phyloP scores from a whole-genome alignment of 2,113 vertebrate species.

The Daboia siamensis region DNA sequence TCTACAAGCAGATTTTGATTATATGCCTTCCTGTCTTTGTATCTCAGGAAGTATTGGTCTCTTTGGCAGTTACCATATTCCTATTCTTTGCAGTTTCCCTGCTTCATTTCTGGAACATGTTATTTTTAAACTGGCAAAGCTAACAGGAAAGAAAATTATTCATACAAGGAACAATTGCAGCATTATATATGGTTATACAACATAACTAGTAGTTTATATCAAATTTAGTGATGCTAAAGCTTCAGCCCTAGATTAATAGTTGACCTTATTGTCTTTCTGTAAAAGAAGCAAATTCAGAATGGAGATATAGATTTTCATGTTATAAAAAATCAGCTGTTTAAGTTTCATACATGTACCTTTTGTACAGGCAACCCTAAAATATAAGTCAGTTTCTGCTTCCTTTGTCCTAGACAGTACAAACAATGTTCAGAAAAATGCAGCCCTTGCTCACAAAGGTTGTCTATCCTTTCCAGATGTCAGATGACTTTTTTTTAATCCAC shows the following conservation, averaged over 20 bases:
- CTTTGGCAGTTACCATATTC: slow-evolving; percentile 55
- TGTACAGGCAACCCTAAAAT: not conserved
- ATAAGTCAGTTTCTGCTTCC: not conserved
- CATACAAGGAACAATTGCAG: accelerated
- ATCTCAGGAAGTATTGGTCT: slow-evolving; percentile 77
- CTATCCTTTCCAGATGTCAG: not conserved
- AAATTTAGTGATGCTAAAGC: not conserved
- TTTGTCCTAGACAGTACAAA: not conserved
- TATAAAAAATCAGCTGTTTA: not conserved
- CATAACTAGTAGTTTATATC: accelerated
- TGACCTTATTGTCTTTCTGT: not conserved
- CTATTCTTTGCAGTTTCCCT: slow-evolving; percentile 48
- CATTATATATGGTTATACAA: accelerated
- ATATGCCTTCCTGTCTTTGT: slow-evolving; percentile 83
- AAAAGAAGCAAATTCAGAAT: not conserved
- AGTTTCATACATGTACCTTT: not conserved
- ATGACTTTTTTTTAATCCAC: not conserved
- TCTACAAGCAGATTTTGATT: slow-evolving; percentile 70
- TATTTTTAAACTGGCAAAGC: slow-evolving; percentile 51
- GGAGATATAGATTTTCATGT: not conserved
- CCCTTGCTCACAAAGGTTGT: not conserved
- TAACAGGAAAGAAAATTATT: slow-evolving; percentile 57
- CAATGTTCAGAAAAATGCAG: not conserved
- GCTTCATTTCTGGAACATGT: slow-evolving; percentile 28
- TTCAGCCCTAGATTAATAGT: not conserved